Percentiles rank a stretch among this genome's conserved stretches.
phyloP scores from a whole-genome alignment of 23 tunicate genomes.

The Halocynthia aurantium region DNA sequence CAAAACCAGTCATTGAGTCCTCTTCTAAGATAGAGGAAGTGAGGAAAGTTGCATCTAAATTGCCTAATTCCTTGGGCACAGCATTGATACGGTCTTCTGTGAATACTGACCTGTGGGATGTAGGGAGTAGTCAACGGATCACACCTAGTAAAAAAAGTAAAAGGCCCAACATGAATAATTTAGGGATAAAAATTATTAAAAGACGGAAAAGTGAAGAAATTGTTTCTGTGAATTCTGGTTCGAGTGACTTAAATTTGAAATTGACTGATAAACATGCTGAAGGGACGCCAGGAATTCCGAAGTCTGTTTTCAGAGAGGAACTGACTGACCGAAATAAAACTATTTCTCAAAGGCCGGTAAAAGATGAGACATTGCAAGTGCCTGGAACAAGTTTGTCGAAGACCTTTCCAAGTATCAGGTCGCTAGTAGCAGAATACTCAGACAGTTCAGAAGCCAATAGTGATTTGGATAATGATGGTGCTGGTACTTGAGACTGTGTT shows the following conservation, averaged over 20 bases:
- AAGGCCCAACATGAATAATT: not conserved
- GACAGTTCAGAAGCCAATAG: too few relatives aligned
- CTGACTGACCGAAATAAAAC: not conserved
- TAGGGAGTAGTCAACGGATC: not conserved
- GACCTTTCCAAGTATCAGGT: too few relatives aligned
- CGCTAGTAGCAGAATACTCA: too few relatives aligned
- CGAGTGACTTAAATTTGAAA: too few relatives aligned
- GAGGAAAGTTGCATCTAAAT: slow-evolving; percentile 14
- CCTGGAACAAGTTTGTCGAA: too few relatives aligned
- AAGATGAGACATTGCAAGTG: too few relatives aligned
- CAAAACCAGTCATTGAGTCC: slow-evolving; percentile 41
- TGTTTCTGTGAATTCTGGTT: too few relatives aligned
- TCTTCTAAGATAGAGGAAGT: not conserved
- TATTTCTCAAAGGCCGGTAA: too few relatives aligned
- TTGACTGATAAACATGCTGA: too few relatives aligned
- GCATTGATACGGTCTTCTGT: slow-evolving; percentile 4
- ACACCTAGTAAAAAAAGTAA: not conserved
- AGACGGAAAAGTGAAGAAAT: slow-evolving; percentile 1
- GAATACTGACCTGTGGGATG: slow-evolving; percentile 15
- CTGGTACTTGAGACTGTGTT: too few relatives aligned
- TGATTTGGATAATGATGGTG: too few relatives aligned
- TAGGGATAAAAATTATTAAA: slow-evolving; percentile 11
- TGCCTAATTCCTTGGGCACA: slow-evolving; percentile 22
- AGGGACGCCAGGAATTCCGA: too few relatives aligned
- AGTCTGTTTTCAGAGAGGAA: not conserved